Percentiles rank a stretch among this genome's conserved stretches.
phyloP scores from a whole-genome alignment of 2,113 vertebrate species.

The Chaenogobius annularis region DNA sequence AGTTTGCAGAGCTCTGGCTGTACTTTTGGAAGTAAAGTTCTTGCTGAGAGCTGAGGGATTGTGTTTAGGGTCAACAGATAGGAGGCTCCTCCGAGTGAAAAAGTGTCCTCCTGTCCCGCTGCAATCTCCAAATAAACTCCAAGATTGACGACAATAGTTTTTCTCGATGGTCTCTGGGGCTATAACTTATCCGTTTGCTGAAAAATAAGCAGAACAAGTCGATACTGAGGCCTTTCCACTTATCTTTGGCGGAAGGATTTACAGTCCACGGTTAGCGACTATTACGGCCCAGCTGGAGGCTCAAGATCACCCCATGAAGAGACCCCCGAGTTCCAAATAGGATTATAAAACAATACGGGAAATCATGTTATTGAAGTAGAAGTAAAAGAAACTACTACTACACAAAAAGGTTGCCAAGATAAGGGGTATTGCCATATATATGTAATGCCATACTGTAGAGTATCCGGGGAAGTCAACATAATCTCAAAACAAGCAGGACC shows the following conservation, averaged over 20 bases:
- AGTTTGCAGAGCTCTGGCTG: slow-evolving; percentile 8
- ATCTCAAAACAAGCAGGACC: too few species aligned
- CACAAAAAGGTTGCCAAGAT: not conserved
- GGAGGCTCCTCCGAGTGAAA: slow-evolving; percentile 38
- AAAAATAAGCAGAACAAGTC: slow-evolving; percentile 48
- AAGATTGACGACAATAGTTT: slow-evolving; percentile 52
- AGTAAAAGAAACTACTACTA: not conserved
- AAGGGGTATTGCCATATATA: not conserved
- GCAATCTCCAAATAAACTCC: slow-evolving; percentile 58
- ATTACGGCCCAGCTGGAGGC: slow-evolving; percentile 43
- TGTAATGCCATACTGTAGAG: too few species aligned
- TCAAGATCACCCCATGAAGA: slow-evolving; percentile 29
- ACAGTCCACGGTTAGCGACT: slow-evolving; percentile 52
- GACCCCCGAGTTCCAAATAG: slow-evolving; percentile 18
- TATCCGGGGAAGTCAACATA: too few species aligned
- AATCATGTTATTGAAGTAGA: slow-evolving; percentile 11
- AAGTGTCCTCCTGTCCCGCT: slow-evolving; percentile 33
- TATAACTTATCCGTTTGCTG: slow-evolving; percentile 56
- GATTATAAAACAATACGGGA: slow-evolving; percentile 26
- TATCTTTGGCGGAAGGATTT: slow-evolving; percentile 54
- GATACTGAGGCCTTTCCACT: slow-evolving; percentile 31
- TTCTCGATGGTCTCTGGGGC: slow-evolving; percentile 40
- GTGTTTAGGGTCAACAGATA: slow-evolving; percentile 28
- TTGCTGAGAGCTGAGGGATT: slow-evolving; percentile 24
- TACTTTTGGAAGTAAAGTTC: slow-evolving; percentile 3